Base-by-base conservation (phyloP, 2,888 invertebrate species). In the Sphaerophoria taeniata region DNA sequence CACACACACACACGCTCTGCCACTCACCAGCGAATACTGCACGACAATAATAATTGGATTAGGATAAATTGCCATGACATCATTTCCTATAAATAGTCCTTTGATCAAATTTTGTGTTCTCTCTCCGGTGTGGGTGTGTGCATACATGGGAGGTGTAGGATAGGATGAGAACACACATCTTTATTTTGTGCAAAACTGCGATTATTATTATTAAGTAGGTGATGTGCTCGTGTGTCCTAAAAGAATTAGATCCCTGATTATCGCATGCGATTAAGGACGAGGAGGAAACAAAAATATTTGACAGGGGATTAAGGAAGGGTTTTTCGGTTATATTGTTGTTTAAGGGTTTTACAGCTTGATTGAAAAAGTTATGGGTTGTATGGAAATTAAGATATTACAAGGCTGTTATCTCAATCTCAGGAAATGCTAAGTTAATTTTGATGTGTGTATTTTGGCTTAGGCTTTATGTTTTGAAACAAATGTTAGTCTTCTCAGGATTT, bases 21-120 rank as follows among this genome's bases (percentile, higher is more conserved):
- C 11, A 43, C 39, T 9, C 2, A 43, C 12, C 3, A 11, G 43
- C 43, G 9, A n/a, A n/a, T n/a, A n/a, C n/a, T 9, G 43, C 0
- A 43, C 39, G 39, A 60, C 58, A 60, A 60, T 60, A 60, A 60
- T 60, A 60, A 60, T 43, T 60, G 60, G 60, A 43, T 60, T 60
- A 60, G 60, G 60, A 60, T 60, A 60, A 39, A 60, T 60, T 60
- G 39, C 60, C 43, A 43, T 60, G 60, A 14, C 60, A 43, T 16
- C 39, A 60, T 43, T 60, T 24, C 43, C 60, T 43, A 39, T 60
- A 60, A 60, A 60, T 60, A 43, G 60, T 39, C 12, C 60, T 60
- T 43, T 60, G 60, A 60, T 60, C 39, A 60, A 3, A 43, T 39
- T 43, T 60, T 60, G 60, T 39, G 39, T 43, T 60, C 24, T 6